Percentiles rank a stretch among this genome's conserved stretches.
phyloP scores from a whole-genome alignment of 1,140 invertebrate species.

The Periplaneta americana region DNA sequence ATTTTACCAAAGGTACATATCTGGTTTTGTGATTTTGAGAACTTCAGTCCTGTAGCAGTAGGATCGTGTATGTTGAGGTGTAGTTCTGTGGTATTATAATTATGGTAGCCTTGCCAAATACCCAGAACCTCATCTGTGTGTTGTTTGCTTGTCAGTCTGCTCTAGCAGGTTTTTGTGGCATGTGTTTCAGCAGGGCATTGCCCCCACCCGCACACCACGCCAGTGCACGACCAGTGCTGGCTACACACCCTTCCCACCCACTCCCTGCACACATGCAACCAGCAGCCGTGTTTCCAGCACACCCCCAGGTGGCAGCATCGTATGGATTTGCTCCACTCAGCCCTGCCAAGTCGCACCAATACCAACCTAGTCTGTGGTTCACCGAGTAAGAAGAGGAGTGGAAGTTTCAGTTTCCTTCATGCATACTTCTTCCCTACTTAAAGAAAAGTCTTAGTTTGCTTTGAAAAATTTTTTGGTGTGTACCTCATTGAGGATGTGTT shows the following conservation, averaged over 20 bases:
- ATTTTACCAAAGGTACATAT: too few relatives aligned
- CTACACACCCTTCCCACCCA: constrained; percentile 67
- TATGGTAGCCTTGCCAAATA: too few relatives aligned
- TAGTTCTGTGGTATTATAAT: too few relatives aligned
- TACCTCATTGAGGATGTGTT: background rate
- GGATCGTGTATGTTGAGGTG: too few relatives aligned
- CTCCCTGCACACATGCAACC: constrained; percentile 78
- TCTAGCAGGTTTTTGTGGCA: background rate
- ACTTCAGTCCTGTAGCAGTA: too few relatives aligned
- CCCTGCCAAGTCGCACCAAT: constrained; percentile 58
- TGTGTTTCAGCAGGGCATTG: constrained; percentile 17
- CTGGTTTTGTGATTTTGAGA: too few relatives aligned
- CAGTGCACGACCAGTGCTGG: constrained; percentile 69
- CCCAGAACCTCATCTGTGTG: too few relatives aligned
- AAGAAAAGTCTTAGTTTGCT: background rate
- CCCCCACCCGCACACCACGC: constrained; percentile 79
- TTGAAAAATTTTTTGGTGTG: background rate
- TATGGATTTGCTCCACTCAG: constrained; percentile 65
- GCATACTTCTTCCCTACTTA: background rate
- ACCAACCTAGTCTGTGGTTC: constrained; percentile 70
- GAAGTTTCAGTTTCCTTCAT: background rate
- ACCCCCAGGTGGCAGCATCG: constrained; percentile 56
- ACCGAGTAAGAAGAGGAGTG: constrained; percentile 47
- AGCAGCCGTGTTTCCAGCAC: constrained; percentile 55
- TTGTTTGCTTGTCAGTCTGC: too few relatives aligned